Evolutionary conservation across 2,797 vertebrate species (phyloP).

Genomic region (Phataginus tricuspis): DNA sequence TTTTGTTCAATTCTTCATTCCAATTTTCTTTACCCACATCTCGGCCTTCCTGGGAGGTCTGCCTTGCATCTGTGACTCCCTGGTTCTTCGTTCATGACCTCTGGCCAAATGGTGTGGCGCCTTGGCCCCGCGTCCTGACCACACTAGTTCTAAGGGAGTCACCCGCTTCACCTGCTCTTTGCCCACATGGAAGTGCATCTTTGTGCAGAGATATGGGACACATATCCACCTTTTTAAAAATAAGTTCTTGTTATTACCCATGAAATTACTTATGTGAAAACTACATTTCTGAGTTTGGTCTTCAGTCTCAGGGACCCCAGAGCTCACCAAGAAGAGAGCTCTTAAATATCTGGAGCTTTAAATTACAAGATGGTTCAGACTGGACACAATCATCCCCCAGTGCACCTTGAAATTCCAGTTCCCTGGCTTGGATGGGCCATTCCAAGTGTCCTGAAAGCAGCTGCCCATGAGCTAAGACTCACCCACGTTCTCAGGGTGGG

Average conservation of each 20-base stretch:
- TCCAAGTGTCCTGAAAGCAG: neutral
- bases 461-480: neutral
- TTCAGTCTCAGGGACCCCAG: slow-evolving; percentile 4
- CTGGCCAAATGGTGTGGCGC: neutral
- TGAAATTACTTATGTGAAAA: slow-evolving; percentile 3
- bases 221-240: neutral
- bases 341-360: slow-evolving; percentile 2
- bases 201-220: neutral
- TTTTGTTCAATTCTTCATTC: neutral
- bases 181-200: neutral
- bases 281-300: neutral
- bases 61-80: neutral
- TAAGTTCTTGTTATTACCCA: neutral
- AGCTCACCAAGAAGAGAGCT: slow-evolving; percentile 25
- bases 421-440: neutral
- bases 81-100: neutral
- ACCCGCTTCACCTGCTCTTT: neutral
- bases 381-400: neutral
- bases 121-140: neutral
- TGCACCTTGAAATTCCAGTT: neutral
- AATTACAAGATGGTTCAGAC: neutral
- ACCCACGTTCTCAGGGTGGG: neutral
- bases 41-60: slow-evolving; percentile 45
- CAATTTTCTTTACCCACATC: slow-evolving; percentile 31
- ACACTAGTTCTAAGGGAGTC: neutral